Conservation (phyloP, 2,888 invertebrate species). For the Diarsia rubi region DNA sequence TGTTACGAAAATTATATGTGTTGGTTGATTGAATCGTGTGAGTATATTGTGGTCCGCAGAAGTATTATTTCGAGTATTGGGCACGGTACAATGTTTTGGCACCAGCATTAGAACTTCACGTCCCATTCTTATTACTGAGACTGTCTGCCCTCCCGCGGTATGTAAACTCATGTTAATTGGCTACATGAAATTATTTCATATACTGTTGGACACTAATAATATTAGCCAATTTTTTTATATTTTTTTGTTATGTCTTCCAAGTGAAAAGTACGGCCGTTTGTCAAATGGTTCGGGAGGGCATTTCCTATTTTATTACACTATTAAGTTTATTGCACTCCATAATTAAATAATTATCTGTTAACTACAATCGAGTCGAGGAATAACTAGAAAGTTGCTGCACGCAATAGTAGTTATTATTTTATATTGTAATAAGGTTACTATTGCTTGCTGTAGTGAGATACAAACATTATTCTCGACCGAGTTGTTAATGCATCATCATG, state of each 20-base stretch:
- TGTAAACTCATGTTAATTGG: constrained; percentile 62
- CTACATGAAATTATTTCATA: constrained; percentile 62
- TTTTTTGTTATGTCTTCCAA: constrained; percentile 81
- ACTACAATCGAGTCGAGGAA: constrained; percentile 67
- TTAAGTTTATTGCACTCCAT: constrained; percentile 88
- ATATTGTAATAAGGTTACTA: constrained; percentile 44
- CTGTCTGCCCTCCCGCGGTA: constrained; percentile 79
- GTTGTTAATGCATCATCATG: constrained; percentile 72
- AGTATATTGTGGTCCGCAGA: constrained; percentile 64
- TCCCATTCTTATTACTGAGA: constrained; percentile 75
- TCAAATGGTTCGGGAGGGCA: constrained; percentile 83
- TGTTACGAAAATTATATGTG: constrained; percentile 66
- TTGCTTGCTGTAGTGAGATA: constrained; percentile 55
- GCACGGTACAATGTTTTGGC: constrained; percentile 70
- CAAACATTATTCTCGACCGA: constrained; percentile 51
- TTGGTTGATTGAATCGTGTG: constrained; percentile 66
- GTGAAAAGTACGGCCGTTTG: constrained; percentile 79
- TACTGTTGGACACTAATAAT: constrained; percentile 67
- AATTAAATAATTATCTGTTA: constrained; percentile 77
- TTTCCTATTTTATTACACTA: constrained; percentile 88
- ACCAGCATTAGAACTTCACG: constrained; percentile 73
- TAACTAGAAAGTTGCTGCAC: constrained; percentile 33
- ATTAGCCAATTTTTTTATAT: constrained; percentile 70
- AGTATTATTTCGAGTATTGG: constrained; percentile 67
- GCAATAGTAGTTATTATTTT: constrained; percentile 54